Conservation (phyloP, 1,140 invertebrate genomes). For the Drosophila trapezifrons region DNA sequence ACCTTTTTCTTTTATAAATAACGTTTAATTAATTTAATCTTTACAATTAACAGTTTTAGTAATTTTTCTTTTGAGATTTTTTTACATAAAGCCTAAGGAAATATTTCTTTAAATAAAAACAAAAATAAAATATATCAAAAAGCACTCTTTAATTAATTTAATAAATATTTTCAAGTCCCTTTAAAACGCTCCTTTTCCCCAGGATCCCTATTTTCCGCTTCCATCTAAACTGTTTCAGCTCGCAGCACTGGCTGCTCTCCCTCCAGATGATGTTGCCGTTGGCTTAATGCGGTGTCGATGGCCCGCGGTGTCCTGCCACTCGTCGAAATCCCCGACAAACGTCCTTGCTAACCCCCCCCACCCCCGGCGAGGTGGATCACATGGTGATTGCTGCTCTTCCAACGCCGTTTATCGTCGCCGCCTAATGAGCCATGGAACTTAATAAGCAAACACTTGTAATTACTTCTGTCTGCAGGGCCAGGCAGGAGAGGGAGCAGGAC, state of each 20-base stretch:
- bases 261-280: slow-evolving; percentile 1
- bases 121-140: not conserved
- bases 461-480: slow-evolving; percentile 56
- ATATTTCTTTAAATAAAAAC: too few species aligned
- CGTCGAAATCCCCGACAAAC: not conserved
- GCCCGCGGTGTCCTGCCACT: slow-evolving; percentile 32
- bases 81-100: too few species aligned
- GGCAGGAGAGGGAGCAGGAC: too few species aligned
- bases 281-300: slow-evolving; percentile 45
- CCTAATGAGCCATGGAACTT: slow-evolving; percentile 82
- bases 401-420: slow-evolving; percentile 70
- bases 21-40: too few species aligned
- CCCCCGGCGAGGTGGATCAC: slow-evolving; percentile 30
- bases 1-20: too few species aligned
- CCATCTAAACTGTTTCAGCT: not conserved
- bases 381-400: slow-evolving; percentile 57
- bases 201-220: too few species aligned
- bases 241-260: not conserved
- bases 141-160: not conserved
- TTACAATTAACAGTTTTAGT: too few species aligned
- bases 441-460: slow-evolving; percentile 82
- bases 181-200: too few species aligned
- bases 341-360: not conserved
- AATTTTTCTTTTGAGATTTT: too few species aligned
- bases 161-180: too few species aligned